A percentile compares a stretch with the other conserved stretches of the same genome.
These are phyloP conservation scores for Loripinus fragilis DNA, from an alignment of 2,888 invertebrate genomes.

Conservation along the genomic window DNA sequence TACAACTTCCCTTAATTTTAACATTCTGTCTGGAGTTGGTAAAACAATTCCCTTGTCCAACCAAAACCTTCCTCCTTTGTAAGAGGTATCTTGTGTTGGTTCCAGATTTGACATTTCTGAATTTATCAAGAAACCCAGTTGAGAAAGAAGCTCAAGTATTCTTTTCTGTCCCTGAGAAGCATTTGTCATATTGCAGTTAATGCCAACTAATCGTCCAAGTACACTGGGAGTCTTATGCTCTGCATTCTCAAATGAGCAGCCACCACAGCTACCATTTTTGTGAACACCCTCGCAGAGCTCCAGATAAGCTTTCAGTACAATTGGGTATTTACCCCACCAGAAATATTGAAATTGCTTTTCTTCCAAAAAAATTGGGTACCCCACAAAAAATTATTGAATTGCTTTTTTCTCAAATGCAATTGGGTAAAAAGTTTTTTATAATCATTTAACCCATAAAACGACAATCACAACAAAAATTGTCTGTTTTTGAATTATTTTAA, in stretches of 20 bases:
- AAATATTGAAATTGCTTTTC: no score
- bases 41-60: constrained; percentile 33
- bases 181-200: constrained; percentile 10
- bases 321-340: no score
- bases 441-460: no score
- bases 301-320: no score
- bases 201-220: constrained; percentile 54
- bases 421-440: no score
- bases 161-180: constrained; percentile 29
- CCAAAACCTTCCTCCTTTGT: constrained; percentile 36
- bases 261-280: constrained; percentile 44
- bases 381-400: no score
- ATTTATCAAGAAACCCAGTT: constrained; percentile 53
- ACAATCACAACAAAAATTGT: no score
- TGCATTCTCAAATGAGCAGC: constrained; percentile 32
- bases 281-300: no score
- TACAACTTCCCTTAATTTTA: constrained; percentile 7
- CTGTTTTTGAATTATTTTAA: no score
- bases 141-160: constrained; percentile 31
- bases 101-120: constrained; percentile 32
- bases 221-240: constrained; percentile 39
- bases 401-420: no score
- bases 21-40: constrained; percentile 37
- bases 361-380: no score
- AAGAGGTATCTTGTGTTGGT: constrained; percentile 36